Evolutionary conservation across 2,797 vertebrate genomes (phyloP).

Genomic region (Chelmon rostratus): DNA sequence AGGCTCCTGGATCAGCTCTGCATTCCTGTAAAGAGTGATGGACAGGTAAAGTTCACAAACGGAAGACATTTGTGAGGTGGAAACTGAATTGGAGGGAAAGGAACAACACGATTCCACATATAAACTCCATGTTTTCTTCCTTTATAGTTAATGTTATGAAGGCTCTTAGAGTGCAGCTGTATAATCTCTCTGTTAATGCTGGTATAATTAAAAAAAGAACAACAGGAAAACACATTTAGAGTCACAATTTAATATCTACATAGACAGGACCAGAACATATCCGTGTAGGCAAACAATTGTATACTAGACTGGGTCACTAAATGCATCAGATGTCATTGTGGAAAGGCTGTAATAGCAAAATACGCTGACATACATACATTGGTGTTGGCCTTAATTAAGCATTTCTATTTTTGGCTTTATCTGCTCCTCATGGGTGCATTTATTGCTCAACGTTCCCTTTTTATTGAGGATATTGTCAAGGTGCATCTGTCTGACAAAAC

Average conservation of each 20-base stretch:
- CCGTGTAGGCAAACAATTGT: not conserved
- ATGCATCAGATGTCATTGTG: not conserved
- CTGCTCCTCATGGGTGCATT: not conserved
- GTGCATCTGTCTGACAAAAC: too few relatives aligned
- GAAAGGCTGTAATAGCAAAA: too few relatives aligned
- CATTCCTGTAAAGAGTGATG: conserved; percentile 54
- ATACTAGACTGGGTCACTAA: not conserved
- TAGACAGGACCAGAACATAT: too few relatives aligned
- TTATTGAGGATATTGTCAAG: too few relatives aligned
- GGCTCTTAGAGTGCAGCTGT: not conserved
- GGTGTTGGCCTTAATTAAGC: too few relatives aligned
- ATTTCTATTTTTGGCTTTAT: not conserved
- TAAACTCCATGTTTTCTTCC: not conserved
- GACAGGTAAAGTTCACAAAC: conserved; percentile 46
- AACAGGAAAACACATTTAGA: not conserved
- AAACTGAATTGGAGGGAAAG: conserved; percentile 8
- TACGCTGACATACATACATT: too few relatives aligned
- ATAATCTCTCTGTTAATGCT: not conserved
- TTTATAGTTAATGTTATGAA: not conserved
- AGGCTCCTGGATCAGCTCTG: conserved; percentile 36
- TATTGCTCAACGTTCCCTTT: too few relatives aligned
- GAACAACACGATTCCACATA: not conserved
- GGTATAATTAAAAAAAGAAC: not conserved
- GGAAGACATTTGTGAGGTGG: conserved; percentile 3
- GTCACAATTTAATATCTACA: not conserved